Conservation (phyloP, 2,113 vertebrate species). For the Periophthalmodon schlosseri region DNA sequence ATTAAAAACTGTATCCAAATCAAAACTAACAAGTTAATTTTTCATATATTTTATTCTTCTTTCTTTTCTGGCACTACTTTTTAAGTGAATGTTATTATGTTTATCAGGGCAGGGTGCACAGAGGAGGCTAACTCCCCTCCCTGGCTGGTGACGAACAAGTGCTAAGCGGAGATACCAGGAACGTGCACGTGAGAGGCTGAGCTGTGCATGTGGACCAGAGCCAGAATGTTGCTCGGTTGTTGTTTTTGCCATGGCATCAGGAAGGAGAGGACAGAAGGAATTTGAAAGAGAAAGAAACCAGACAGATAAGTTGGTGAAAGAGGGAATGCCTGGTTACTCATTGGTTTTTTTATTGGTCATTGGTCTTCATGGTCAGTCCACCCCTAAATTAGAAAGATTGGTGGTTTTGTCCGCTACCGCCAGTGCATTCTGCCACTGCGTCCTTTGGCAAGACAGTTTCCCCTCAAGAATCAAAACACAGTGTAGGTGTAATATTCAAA, state of each 20-base stretch:
- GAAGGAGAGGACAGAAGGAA: conserved; percentile 64
- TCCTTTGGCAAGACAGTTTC: too few species aligned
- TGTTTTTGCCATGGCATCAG: conserved; percentile 52
- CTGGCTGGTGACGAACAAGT: conserved; percentile 37
- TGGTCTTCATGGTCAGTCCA: not conserved
- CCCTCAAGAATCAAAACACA: too few species aligned
- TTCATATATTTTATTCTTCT: not conserved
- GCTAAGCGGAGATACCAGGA: conserved; percentile 59
- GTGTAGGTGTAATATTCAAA: not conserved
- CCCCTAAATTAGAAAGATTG: too few species aligned
- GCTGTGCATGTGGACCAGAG: conserved; percentile 63
- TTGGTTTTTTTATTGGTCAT: not conserved
- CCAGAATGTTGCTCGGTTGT: conserved; percentile 62
- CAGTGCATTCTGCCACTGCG: too few species aligned
- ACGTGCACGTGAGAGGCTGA: conserved; percentile 25
- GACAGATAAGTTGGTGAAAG: conserved; percentile 68
- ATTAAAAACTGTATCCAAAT: too few species aligned
- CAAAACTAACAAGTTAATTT: not conserved
- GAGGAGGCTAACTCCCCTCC: conserved; percentile 7
- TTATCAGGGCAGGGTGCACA: not conserved
- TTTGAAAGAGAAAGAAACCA: conserved; percentile 77
- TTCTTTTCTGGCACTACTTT: not conserved
- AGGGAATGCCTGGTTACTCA: conserved; percentile 57
- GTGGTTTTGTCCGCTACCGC: too few species aligned
- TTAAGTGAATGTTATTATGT: conserved; percentile 22